A percentile compares a stretch with the other conserved stretches of the same genome.
These are phyloP conservation scores for Anguilla pacifica DNA, from an alignment of 2,797 vertebrate species.

Conservation along the genomic window DNA sequence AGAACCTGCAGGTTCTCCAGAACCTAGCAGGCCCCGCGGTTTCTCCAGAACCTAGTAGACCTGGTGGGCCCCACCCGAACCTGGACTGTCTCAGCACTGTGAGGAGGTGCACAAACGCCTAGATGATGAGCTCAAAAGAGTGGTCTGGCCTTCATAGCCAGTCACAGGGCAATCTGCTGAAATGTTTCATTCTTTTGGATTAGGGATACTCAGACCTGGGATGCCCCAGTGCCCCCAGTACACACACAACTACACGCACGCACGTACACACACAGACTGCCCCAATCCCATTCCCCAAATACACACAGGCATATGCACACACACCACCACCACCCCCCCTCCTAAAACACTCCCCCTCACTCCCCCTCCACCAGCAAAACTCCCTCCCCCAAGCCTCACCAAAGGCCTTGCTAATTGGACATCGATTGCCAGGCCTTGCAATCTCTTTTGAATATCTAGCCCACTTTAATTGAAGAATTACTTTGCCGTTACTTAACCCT, in stretches of 20 bases:
- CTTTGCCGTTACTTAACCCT: slow-evolving; percentile 61
- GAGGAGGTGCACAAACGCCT: neutral
- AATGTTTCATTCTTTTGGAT: neutral
- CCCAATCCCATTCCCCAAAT: slow-evolving; percentile 36
- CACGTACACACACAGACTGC: neutral
- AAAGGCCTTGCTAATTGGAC: slow-evolving; percentile 69
- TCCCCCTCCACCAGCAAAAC: slow-evolving; percentile 26
- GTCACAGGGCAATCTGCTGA: neutral
- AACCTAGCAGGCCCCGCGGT: too few species aligned
- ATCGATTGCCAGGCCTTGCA: slow-evolving; percentile 69
- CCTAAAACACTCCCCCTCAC: slow-evolving; percentile 28
- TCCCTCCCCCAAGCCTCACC: slow-evolving; percentile 10
- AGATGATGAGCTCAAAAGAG: neutral
- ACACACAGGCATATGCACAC: slow-evolving; percentile 54
- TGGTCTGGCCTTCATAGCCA: neutral
- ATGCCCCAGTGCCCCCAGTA: neutral
- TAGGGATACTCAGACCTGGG: too few species aligned
- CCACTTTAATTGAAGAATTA: slow-evolving; percentile 73
- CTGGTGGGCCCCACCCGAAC: too few species aligned
- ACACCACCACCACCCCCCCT: slow-evolving; percentile 43
- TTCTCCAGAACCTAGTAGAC: too few species aligned
- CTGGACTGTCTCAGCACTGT: neutral
- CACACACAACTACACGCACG: slow-evolving; percentile 15
- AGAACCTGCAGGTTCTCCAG: neutral
- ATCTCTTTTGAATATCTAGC: slow-evolving; percentile 72